Evolutionary conservation across 2,113 vertebrate genomes (phyloP).

Genomic region (Nesogale talazaci): DNA sequence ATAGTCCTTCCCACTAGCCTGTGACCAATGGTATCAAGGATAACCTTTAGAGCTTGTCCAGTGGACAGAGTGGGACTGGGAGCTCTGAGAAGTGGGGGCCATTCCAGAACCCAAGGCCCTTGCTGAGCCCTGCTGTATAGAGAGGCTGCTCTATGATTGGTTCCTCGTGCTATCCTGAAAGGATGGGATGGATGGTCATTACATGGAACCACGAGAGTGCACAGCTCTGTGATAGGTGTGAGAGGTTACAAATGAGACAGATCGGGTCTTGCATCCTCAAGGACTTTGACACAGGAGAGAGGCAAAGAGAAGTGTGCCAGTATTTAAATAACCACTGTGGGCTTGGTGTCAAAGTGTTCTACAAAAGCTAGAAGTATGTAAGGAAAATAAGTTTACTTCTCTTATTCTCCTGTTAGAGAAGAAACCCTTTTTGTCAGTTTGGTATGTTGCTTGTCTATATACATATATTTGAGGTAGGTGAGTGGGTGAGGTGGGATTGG

Average conservation of each 20-base stretch:
- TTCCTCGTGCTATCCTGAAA: neutral
- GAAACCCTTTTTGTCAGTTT: neutral
- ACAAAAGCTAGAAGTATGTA: neutral
- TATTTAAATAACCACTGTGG: neutral
- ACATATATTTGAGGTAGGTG: too few relatives aligned
- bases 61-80: neutral
- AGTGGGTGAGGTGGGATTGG: too few relatives aligned
- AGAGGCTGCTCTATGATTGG: neutral
- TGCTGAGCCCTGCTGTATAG: neutral
- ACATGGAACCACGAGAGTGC: neutral
- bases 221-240: neutral
- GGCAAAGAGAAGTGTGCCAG: neutral
- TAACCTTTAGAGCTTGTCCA: neutral
- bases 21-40: neutral
- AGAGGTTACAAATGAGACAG: neutral
- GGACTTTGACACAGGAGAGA: neutral
- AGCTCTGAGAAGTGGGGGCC: neutral
- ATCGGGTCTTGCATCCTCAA: neutral
- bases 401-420: neutral
- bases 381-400: constrained; percentile 5
- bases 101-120: neutral
- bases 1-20: neutral
- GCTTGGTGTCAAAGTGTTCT: neutral
- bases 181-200: neutral
- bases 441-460: neutral